Evolutionary conservation across 2,797 vertebrate species (phyloP).

Genomic region (Brotula barbata): DNA sequence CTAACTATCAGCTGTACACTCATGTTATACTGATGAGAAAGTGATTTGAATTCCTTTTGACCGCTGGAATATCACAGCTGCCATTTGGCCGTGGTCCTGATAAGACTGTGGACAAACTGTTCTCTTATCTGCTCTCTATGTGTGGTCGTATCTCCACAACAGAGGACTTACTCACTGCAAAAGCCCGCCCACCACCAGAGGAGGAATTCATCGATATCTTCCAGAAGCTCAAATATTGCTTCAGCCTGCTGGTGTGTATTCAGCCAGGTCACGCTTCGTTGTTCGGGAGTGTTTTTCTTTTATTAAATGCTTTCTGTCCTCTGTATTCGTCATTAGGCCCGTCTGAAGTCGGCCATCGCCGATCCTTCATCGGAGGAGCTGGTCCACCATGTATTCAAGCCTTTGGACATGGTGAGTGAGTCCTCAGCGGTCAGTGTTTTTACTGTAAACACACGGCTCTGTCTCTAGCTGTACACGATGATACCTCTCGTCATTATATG

Average conservation of each 20-base stretch:
- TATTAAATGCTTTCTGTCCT: not conserved
- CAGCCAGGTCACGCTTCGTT: not conserved
- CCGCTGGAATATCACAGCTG: not conserved
- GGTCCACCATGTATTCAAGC: constrained; percentile 85
- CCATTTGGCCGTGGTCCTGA: not conserved
- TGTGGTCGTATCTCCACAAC: constrained; percentile 3
- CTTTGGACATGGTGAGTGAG: constrained; percentile 85
- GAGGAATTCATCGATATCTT: constrained; percentile 84
- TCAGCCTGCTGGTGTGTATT: constrained; percentile 86
- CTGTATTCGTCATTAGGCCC: constrained; percentile 72
- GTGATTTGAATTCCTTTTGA: not conserved
- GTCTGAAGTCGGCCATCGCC: constrained; percentile 81
- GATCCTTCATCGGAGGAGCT: constrained; percentile 86
- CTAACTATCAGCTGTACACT: no score
- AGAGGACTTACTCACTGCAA: constrained; percentile 81
- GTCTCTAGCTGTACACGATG: not conserved
- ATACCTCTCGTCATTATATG: not conserved
- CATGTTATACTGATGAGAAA: not conserved
- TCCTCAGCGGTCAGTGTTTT: constrained; percentile 25
- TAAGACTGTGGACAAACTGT: not conserved
- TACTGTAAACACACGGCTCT: constrained; percentile 2
- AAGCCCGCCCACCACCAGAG: constrained; percentile 81
- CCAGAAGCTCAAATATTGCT: constrained; percentile 90
- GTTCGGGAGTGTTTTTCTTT: no score
- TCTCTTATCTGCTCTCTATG: constrained; percentile 3